phyloP scores from a whole-genome alignment of 2,113 vertebrate genomes.

The Ariopsis seemanni region DNA sequence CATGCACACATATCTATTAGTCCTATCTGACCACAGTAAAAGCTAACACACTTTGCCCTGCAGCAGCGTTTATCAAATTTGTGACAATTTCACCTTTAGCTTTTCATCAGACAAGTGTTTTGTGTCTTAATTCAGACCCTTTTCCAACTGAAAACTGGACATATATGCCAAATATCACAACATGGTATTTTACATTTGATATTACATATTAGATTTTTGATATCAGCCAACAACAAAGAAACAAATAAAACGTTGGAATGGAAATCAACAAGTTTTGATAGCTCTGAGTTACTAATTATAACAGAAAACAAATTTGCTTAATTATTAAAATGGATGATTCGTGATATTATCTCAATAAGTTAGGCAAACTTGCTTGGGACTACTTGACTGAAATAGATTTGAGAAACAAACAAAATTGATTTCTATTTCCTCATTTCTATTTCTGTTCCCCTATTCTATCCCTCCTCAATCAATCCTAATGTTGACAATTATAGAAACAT shows the following conservation, averaged over 20 bases:
- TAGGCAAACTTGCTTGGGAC: background rate
- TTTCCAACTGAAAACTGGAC: background rate
- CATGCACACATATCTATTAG: slow-evolving; percentile 21
- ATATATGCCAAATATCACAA: background rate
- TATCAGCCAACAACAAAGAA: background rate
- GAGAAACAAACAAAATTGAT: background rate
- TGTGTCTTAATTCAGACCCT: too few species aligned
- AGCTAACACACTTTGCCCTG: slow-evolving; percentile 36
- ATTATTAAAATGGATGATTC: background rate
- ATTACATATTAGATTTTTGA: background rate
- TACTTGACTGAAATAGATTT: background rate
- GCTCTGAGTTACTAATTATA: background rate
- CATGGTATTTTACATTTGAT: background rate
- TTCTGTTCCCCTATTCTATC: too few species aligned
- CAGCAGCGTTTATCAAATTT: slow-evolving; percentile 4
- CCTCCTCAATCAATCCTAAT: background rate
- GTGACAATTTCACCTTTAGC: background rate
- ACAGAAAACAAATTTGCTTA: background rate
- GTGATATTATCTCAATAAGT: background rate
- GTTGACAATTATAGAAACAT: background rate
- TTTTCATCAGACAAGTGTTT: background rate
- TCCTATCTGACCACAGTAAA: slow-evolving; percentile 27
- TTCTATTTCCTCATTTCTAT: background rate
- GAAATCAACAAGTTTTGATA: background rate
- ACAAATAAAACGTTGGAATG: background rate